Percentiles rank a stretch among this genome's conserved stretches.
phyloP scores from a whole-genome alignment of 2,797 vertebrate genomes.

The Pangasius mekongensis region DNA sequence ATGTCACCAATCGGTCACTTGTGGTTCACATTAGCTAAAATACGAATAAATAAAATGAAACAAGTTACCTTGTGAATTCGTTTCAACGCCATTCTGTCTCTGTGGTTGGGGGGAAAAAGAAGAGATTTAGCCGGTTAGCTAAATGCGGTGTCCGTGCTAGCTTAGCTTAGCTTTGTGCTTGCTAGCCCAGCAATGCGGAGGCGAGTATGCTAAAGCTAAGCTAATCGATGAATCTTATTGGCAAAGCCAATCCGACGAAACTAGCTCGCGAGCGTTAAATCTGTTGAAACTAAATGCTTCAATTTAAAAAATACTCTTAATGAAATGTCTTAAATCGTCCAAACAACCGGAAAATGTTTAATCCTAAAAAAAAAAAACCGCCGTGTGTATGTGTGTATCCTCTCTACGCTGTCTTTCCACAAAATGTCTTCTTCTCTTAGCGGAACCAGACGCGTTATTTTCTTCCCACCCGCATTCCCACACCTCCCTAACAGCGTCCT shows the following conservation, averaged over 20 bases:
- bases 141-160: not conserved
- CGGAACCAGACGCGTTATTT: slow-evolving; percentile 52
- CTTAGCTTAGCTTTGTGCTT: slow-evolving; percentile 38
- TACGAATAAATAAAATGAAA: not conserved
- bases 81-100: slow-evolving; percentile 77
- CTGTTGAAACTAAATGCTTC: not conserved
- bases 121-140: slow-evolving; percentile 32
- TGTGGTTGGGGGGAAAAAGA: slow-evolving; percentile 41
- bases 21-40: not conserved
- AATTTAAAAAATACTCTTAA: not conserved
- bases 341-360: not conserved
- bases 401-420: slow-evolving; percentile 48
- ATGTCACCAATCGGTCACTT: not conserved
- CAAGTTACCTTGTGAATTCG: slow-evolving; percentile 77
- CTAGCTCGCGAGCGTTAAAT: not conserved
- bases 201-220: slow-evolving; percentile 33
- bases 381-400: slow-evolving; percentile 11
- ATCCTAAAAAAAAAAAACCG: not conserved
- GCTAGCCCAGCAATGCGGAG: slow-evolving; percentile 66
- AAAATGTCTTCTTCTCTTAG: slow-evolving; percentile 59
- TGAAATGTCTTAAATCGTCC: not conserved
- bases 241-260: slow-evolving; percentile 39
- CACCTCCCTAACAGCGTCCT: not conserved
- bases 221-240: slow-evolving; percentile 48
- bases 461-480: not conserved